These are phyloP conservation scores for Linnaemya tessellans DNA, from an alignment of 2,888 invertebrate species.

Conservation along the genomic window DNA sequence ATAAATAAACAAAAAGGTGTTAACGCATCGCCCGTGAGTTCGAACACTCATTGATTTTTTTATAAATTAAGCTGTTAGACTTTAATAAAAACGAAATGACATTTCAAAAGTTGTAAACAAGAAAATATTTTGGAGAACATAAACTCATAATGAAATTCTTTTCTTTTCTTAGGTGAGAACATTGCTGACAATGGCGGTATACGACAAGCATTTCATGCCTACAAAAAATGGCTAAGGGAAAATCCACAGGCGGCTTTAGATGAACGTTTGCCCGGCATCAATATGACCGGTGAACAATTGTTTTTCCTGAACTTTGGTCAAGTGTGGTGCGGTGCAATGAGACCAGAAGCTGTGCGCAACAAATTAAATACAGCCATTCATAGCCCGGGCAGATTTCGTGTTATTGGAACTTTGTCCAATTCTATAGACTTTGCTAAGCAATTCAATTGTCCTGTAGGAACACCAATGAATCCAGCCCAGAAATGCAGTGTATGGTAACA, in stretches of 20 bases:
- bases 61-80: too few relatives aligned
- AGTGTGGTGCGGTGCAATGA: conserved; percentile 92
- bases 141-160: background rate
- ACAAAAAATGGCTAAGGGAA: conserved; percentile 88
- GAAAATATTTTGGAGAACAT: background rate
- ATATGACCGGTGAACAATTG: conserved; percentile 91
- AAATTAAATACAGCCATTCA: conserved; percentile 93
- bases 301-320: conserved; percentile 96
- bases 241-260: conserved; percentile 85
- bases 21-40: too few relatives aligned
- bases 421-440: conserved; percentile 90
- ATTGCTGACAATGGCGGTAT: conserved; percentile 98
- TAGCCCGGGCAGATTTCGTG: conserved; percentile 91
- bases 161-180: conserved; percentile 87
- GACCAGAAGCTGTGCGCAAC: conserved; percentile 91
- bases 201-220: conserved; percentile 95
- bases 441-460: conserved; percentile 88
- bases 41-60: too few relatives aligned
- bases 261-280: conserved; percentile 88
- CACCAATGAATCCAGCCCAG: conserved; percentile 90
- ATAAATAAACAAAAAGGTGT: too few relatives aligned
- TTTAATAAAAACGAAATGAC: too few relatives aligned
- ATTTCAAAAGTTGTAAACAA: background rate
- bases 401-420: conserved; percentile 91
- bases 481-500: conserved; percentile 91